Evolutionary conservation across 2,113 vertebrate species (phyloP).

Genomic region (Pangasianodon gigas): DNA sequence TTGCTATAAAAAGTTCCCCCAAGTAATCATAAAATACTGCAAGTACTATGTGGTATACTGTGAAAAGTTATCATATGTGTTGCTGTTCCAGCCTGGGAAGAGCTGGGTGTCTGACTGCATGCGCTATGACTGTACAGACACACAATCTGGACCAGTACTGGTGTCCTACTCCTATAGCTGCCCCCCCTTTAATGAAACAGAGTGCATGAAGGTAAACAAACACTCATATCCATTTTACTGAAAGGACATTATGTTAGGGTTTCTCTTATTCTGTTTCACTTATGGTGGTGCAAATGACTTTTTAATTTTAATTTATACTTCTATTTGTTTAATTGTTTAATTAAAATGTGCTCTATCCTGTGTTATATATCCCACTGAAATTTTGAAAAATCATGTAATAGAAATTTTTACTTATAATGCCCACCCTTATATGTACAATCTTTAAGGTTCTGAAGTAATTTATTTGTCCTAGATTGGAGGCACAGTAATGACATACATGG

Average conservation of each 20-base stretch:
- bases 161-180: constrained; percentile 89
- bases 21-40: background rate
- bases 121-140: constrained; percentile 85
- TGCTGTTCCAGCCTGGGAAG: constrained; percentile 71
- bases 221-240: background rate
- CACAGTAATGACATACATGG: constrained; percentile 88
- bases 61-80: background rate
- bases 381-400: background rate
- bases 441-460: background rate
- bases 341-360: background rate
- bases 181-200: constrained; percentile 92
- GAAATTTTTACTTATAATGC: background rate
- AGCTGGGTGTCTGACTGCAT: constrained; percentile 88
- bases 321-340: background rate
- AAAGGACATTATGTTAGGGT: background rate
- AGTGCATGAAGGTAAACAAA: constrained; percentile 89
- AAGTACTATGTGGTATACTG: background rate
- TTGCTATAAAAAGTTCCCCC: background rate
- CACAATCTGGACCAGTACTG: constrained; percentile 82
- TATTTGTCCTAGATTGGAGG: constrained; percentile 82
- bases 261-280: background rate
- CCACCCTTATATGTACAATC: background rate
- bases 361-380: background rate
- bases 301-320: background rate
- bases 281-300: background rate